Percentiles rank a stretch among this genome's conserved stretches.
phyloP scores from a whole-genome alignment of 2,797 vertebrate genomes.

The Sebastes dallii region DNA sequence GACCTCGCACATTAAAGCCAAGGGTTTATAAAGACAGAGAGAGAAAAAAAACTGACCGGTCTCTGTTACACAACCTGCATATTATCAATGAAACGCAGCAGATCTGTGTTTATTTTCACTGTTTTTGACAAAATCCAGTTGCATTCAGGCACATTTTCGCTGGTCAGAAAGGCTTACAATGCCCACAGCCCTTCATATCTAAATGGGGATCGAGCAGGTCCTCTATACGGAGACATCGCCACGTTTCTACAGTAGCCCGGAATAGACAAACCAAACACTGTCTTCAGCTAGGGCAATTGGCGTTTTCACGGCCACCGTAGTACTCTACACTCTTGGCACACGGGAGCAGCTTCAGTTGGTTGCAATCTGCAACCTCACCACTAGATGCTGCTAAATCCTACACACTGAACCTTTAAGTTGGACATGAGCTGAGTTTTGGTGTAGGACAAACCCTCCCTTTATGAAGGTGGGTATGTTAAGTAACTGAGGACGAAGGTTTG shows the following conservation, averaged over 20 bases:
- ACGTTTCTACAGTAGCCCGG: too few relatives aligned
- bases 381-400: neutral
- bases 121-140: neutral
- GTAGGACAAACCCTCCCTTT: neutral
- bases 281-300: too few relatives aligned
- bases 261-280: too few relatives aligned
- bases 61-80: conserved; percentile 16
- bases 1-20: conserved; percentile 46
- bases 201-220: too few relatives aligned
- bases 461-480: neutral
- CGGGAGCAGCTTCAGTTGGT: too few relatives aligned
- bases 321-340: too few relatives aligned
- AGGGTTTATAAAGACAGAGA: conserved; percentile 39
- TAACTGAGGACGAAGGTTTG: neutral
- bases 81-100: neutral
- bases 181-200: too few relatives aligned
- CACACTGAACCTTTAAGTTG: neutral
- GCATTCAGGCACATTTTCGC: neutral
- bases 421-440: neutral
- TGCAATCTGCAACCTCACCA: neutral
- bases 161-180: neutral
- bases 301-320: too few relatives aligned
- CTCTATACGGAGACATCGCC: too few relatives aligned
- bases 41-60: conserved; percentile 10
- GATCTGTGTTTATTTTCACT: neutral